Evolutionary conservation across 2,113 vertebrate genomes (phyloP), one percentile per base, ranked within the genome.

Genomic region (Mormyrus iriodes): DNA sequence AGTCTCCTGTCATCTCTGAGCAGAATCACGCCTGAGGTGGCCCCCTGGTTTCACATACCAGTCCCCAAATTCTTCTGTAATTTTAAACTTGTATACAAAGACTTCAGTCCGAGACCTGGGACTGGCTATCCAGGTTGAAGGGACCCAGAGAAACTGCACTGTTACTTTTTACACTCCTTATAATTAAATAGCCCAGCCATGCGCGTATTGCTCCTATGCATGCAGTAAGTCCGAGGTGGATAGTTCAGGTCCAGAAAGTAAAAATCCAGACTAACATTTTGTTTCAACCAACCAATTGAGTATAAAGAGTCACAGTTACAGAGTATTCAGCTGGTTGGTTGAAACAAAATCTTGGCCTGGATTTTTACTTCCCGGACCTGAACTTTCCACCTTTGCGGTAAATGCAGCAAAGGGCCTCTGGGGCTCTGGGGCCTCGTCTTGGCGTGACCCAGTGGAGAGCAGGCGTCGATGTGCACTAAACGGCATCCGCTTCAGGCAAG

Each of bases 391-490:
- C 21, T 8, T 24, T 61, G 79, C 79, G 46, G 42, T 51, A 83
- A 44, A 86, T 46, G 85, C 1, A 13, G 12, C 51, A 52, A 49
- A 52, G 51, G 15, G 51, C 1, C 51, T 55, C 31, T 13, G 24
- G 51, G 51, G 85, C 85, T 10, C 31, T 52, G 9, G 85, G 31
- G 49, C 31, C 3, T 55, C 7, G 12, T 61, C 39, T 19, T 1
- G 21, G 49, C 21, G 53, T 2, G 19, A 21, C 35, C 86, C 86
- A n/a, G 86, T 42, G 51, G 44, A 61, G 5, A 46, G 17, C 83
- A 44, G 86, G 44, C 87, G 73, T 82, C 65, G 44, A 73, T 73
- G 55, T 21, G 13, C 55, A 48, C 82, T 69, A 86, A 90, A 90
- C 58, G 15, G 10, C 39, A 46, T 46, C 53, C 49, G 76, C 83